Base-by-base conservation (phyloP, 1,140 invertebrate genomes). In the Pantala flavescens region DNA sequence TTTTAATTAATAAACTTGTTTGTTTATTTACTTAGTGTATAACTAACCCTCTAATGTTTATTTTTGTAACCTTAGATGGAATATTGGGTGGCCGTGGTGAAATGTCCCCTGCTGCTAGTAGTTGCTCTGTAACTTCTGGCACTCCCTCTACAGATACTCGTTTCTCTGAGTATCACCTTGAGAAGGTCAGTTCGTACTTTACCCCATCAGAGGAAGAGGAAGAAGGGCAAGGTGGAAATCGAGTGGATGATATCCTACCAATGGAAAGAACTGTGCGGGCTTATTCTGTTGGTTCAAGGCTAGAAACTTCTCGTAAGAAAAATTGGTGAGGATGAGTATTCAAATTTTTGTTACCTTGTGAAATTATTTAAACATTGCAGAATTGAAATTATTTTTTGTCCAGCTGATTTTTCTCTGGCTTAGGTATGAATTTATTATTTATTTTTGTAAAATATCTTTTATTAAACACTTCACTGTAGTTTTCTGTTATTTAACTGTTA, bases 201-300 rank as follows among this genome's bases (percentile, higher is more conserved):
- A 81, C 86, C 7, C 85, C 86, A 0, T 83, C 85, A 0, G 88
- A 90, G 24, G 88, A 89, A 23, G 85, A 85, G 76, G 82, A 86
- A 74, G 49, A 63, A 21, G 49, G 49, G 16, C 16, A 21, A 7
- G n/a, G 49, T 21, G n/a, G 49, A 16, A 63, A 16, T 12, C 1
- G 3, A 16, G 49, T 16, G 12, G 49, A 63, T 63, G 49, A 63
- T 3, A 80, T 81, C 74, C 80, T 79, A 77, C 80, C 82, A 78
- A 74, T 80, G 72, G 83, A 85, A 78, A 85, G 91, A 74, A 90
- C 90, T 24, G 85, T 86, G 63, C 86, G 94, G 78, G 91, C 94
- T 2, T 96, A 96, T 81, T 95, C 93, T 28, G 91, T 96, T 71
- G 95, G 94, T 10, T 94, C 92, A 28, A 87, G 89, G 76, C 87